Conservation (phyloP, 2,113 vertebrate species). For the Triplophysa rosa region DNA sequence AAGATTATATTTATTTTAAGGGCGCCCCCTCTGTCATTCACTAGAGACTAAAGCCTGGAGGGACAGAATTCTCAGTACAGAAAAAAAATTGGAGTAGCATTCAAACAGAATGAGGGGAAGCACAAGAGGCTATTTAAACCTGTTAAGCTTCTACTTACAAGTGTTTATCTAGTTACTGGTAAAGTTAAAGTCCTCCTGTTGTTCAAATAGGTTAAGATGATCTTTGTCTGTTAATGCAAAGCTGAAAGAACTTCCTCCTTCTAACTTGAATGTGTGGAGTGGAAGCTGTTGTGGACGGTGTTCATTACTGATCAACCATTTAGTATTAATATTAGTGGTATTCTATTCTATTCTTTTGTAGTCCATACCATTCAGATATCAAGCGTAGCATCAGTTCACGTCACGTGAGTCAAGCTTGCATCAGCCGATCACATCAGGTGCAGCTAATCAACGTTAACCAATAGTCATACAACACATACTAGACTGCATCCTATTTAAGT, state of each 20-base stretch:
- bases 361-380: no score
- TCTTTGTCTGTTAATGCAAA: neutral
- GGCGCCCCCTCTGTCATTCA: conserved; percentile 2
- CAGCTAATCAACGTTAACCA: no score
- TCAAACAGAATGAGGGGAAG: neutral
- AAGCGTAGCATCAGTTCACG: no score
- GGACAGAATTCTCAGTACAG: neutral
- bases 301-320: no score
- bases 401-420: no score
- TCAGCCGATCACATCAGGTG: no score
- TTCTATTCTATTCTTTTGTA: no score
- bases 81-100: neutral
- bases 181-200: conserved; percentile 3
- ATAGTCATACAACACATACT: no score
- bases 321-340: no score
- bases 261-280: neutral
- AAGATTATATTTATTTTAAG: neutral
- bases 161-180: neutral
- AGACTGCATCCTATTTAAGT: no score
- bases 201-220: conserved; percentile 14
- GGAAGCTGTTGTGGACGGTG: no score
- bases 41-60: neutral
- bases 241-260: neutral
- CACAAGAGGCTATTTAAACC: neutral
- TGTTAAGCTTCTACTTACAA: neutral